Evolutionary conservation across 2,113 vertebrate genomes (phyloP).

Genomic region (Prietella phreatophila): DNA sequence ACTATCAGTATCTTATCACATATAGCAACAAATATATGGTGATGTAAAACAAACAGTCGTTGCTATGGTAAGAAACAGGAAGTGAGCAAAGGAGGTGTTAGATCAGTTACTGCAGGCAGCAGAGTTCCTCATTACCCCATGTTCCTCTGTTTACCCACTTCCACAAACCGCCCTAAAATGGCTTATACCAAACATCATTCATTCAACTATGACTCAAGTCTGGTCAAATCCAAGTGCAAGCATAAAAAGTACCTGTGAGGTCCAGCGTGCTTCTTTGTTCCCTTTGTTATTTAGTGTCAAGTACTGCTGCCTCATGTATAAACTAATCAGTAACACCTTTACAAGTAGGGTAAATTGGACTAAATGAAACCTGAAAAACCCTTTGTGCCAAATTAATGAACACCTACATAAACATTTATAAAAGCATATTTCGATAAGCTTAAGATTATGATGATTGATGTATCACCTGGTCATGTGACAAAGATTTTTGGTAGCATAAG

Average conservation of each 20-base stretch:
- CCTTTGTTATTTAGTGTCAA: background rate
- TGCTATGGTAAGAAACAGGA: conserved; percentile 54
- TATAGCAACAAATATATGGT: background rate
- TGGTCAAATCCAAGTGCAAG: background rate
- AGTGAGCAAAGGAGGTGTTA: conserved; percentile 37
- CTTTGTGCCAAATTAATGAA: background rate
- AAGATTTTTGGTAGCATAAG: background rate
- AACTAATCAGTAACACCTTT: background rate
- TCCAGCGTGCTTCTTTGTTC: background rate
- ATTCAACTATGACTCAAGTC: background rate
- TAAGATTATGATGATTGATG: background rate
- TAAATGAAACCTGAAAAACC: background rate
- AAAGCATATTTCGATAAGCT: background rate
- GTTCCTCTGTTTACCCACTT: background rate
- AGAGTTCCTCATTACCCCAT: conserved; percentile 12
- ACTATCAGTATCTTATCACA: background rate
- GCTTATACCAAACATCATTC: background rate
- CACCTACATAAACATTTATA: too few species aligned
- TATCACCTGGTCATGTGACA: background rate
- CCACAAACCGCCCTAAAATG: background rate
- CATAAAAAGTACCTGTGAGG: background rate
- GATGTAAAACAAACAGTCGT: conserved; percentile 34
- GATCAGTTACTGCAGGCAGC: conserved; percentile 1
- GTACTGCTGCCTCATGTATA: too few species aligned
- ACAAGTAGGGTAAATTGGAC: background rate